Percentiles rank a stretch among this genome's conserved stretches.
phyloP scores from a whole-genome alignment of 2,797 vertebrate species.

The Myotis planiceps region DNA sequence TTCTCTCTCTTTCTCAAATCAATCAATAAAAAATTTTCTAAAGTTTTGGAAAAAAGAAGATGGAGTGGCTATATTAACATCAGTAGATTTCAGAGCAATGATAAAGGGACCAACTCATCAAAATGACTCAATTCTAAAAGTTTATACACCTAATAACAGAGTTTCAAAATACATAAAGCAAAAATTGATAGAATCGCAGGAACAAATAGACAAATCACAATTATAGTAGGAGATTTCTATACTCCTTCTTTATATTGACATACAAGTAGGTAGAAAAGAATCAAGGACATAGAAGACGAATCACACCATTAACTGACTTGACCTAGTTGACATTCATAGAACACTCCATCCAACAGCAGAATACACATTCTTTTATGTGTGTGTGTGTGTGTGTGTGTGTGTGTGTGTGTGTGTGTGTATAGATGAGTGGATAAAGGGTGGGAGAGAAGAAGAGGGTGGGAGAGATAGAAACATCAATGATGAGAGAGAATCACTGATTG shows the following conservation, averaged over 20 bases:
- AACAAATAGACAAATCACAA: neutral
- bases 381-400: too few species aligned
- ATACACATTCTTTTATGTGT: neutral
- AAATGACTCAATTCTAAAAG: neutral
- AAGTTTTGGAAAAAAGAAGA: neutral
- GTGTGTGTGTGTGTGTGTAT: too few species aligned
- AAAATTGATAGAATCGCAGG: neutral
- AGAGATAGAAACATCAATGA: too few species aligned
- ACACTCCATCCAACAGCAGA: neutral
- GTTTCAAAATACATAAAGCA: conserved; percentile 23
- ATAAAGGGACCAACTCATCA: neutral
- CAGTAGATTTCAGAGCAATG: conserved; percentile 25
- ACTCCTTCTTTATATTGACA: neutral
- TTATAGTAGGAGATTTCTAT: neutral
- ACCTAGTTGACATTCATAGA: neutral
- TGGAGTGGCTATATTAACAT: neutral
- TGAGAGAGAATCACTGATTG: too few species aligned
- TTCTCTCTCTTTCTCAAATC: neutral
- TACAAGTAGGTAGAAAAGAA: neutral
- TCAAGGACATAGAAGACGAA: neutral
- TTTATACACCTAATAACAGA: neutral
- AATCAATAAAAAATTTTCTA: neutral
- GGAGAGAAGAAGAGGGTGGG: too few species aligned
- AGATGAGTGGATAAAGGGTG: too few species aligned
- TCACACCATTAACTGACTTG: neutral